phyloP scores from a whole-genome alignment of 2,888 invertebrate genomes.

The Habroteleia sp. region DNA sequence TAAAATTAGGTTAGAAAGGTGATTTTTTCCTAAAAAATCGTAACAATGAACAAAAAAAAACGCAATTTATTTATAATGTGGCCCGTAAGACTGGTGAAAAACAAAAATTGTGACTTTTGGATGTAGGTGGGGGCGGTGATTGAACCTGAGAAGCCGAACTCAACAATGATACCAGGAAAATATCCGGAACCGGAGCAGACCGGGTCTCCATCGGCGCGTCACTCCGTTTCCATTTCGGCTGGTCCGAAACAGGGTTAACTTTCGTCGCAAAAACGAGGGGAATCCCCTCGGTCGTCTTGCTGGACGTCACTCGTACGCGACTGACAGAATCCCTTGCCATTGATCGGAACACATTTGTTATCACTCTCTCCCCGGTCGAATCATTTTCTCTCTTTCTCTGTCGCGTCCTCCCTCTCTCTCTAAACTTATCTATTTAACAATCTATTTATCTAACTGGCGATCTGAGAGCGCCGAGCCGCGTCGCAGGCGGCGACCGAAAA shows the following conservation, averaged over 20 bases:
- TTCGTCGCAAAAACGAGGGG: background rate
- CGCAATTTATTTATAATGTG: no score
- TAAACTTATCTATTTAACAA: slow-evolving; percentile 60
- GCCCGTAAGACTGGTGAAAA: no score
- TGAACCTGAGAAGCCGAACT: slow-evolving; percentile 6
- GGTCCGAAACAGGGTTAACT: slow-evolving; percentile 3
- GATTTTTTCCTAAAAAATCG: no score
- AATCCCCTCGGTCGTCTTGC: background rate
- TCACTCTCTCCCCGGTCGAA: slow-evolving; percentile 10
- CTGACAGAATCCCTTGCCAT: slow-evolving; percentile 24
- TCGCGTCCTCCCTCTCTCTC: no score
- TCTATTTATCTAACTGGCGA: slow-evolving; percentile 54
- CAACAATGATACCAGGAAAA: background rate
- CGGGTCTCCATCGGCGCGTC: background rate
- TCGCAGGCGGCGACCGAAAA: slow-evolving; percentile 2
- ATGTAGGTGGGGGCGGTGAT: no score
- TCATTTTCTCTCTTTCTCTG: slow-evolving; percentile 3
- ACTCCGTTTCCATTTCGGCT: background rate
- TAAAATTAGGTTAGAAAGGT: no score
- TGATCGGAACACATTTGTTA: slow-evolving; percentile 39
- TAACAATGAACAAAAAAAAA: no score
- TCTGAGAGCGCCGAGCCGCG: background rate
- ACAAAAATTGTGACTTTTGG: no score
- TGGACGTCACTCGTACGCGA: slow-evolving; percentile 4
- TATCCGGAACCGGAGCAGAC: background rate